Evolutionary conservation across 2,113 vertebrate species (phyloP), one percentile per base, ranked within the genome.

Genomic region (Platichthys flesus): DNA sequence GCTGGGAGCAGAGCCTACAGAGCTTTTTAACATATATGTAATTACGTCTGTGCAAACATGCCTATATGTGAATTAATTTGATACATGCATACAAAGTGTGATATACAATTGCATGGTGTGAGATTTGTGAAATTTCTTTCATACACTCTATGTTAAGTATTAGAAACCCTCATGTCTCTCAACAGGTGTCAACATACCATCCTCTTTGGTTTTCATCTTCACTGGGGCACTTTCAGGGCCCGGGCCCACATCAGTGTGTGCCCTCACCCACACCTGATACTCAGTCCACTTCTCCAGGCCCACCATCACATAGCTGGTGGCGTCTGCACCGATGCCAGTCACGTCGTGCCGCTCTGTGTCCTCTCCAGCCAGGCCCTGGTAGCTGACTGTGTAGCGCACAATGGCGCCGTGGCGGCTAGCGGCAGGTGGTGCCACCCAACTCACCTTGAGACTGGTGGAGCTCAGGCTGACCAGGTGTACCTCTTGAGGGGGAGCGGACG

Each of bases 241-340:
- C 0, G 98, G 97, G 71, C 98, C 97, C 90, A 98, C 97, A 28
- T 98, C 95, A 1, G 98, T 99, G 94, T 99, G 98, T 51, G 98
- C 98, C 93, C 96, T 96, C 85, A 99, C 97, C 97, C 97, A 98
- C 93, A 99, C 97, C 95, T 96, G 95, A 94, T 99, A 99, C 92
- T 97, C 96, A 26, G 98, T 98, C 98, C 98, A 99, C 94, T 99
- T 99, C 95, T 99, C 98, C 96, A 99, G 95, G 89, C 94, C 95
- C 84, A 96, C 95, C 94, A 99, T 95, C 92, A 97, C 94, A 90
- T 95, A 95, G 96, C 96, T 97, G 92, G 96, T 95, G 85, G 94
- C 91, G 21, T 98, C 96, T 4, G 95, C 95, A 62, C 95, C 92
- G 91, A 99, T 96, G 92, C 94, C 95, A 40, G 93, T 86, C 94